Evolutionary conservation across 2,888 invertebrate genomes (phyloP), one percentile per base, ranked within the genome.

Genomic region (Caenorhabditis sp.): DNA sequence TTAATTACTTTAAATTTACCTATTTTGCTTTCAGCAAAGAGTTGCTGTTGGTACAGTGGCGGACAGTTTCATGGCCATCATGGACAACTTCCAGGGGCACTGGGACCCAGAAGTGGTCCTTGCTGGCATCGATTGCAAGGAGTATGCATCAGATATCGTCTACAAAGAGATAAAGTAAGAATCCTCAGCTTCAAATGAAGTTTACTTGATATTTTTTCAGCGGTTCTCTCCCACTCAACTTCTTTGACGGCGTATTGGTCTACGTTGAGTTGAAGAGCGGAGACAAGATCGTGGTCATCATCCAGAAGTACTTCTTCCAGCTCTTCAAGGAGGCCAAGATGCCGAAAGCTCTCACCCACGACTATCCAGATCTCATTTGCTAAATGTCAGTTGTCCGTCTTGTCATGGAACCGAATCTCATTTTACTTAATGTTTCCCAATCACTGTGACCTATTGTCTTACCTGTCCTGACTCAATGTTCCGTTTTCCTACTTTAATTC

Each of bases 201-300:
- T n/a, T n/a, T 32, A 32, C 32, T 32, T 32, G 4, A n/a, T 9
- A n/a, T n/a, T 15, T 47, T 72, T 71, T 32, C 71, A 71, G 72
- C 20, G 64, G 56, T 5, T 13, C 11, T 1, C 6, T 55, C 18
- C 72, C 56, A 8, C 0, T 56, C 35, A 56, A 51, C 51, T 8
- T 69, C 9, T 22, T 22, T 37, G 32, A 35, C 18, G 37, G 22
- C 0, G 18, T 4, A 18, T 2, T 72, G 22, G 64, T n/a, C 3
- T 11, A 13, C 37, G 0, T 65, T 1, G n/a, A 20, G 24, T 56
- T 56, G 18, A 50, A 47, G 18, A 47, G 37, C 22, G 44, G 53
- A 22, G 50, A 47, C 4, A 18, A 35, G 13, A 15, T 72, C 5
- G 64, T 44, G 3, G 58, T 72, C 3, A n/a, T 56, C 11, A 26